Base-by-base conservation (phyloP, 2,888 invertebrate genomes). In the Hemistola chrysoprasaria region DNA sequence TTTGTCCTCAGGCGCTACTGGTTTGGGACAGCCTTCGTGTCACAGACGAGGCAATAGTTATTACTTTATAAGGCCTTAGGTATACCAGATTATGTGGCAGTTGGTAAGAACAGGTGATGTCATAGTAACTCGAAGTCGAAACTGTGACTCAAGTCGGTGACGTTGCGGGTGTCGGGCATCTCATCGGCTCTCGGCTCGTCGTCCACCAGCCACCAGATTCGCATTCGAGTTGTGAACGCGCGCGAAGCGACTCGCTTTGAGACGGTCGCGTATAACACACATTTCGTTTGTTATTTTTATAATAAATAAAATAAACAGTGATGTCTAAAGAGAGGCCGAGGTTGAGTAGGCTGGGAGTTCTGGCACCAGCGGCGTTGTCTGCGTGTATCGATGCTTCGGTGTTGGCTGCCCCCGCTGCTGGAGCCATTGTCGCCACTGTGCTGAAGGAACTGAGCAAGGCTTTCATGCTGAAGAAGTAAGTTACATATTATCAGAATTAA, bases 391-490 rank as follows among this genome's bases (percentile, higher is more conserved):
- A 86, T 53, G 88, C 88, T 0, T 88, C 88, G 21, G 84, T 86
- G 44, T 62, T 87, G 43, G 87, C 85, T 0, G 88, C 86, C 50
- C 88, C 88, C 1, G 85, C 86, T 0, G 88, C 88, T 4, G 85
- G 87, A 0, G 88, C 86, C 16, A 84, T 87, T 41, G 82, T 88
- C 26, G 84, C 86, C 40, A 87, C 86, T 1, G 85, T 88, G 22
- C 78, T 88, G 16, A 83, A 84, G 58, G 87, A 88, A 46, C 78
- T 88, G 33, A 87, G 85, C 72, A 87, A 86, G 50, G 87, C 87
- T 22, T 88, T 88, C 53, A 86, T 88, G 87, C 70, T 88, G 9
- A 88, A 88, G 53, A 88, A 78, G 87, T 88, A 58, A 82, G 81
- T 74, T 20, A 11, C 1, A n/a, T n/a, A n/a, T n/a, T n/a, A n/a